Conservation (phyloP, 2,113 vertebrate species). For the Nyctereutes procyonoides region DNA sequence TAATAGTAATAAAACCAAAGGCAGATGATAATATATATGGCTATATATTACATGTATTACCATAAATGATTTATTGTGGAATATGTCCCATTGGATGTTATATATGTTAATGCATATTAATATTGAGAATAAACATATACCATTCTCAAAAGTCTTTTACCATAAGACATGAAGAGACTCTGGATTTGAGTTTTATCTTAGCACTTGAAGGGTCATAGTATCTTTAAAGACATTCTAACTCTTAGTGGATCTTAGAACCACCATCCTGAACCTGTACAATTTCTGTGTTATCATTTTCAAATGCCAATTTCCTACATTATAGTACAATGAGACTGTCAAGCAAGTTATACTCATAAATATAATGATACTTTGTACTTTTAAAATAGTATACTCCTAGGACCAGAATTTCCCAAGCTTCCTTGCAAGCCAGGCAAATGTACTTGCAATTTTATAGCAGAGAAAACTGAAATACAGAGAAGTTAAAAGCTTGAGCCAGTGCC, state of each 20-base stretch:
- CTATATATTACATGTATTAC: not conserved
- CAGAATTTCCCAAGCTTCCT: conserved; percentile 26
- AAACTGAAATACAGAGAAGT: not conserved
- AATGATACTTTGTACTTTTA: not conserved
- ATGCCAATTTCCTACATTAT: not conserved
- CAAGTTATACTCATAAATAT: conserved; percentile 15
- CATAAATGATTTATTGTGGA: not conserved
- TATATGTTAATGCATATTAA: not conserved
- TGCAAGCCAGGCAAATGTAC: not conserved
- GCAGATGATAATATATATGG: not conserved
- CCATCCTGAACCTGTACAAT: not conserved
- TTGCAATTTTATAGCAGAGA: not conserved
- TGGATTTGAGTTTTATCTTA: conserved; percentile 22
- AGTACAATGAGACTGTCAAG: not conserved
- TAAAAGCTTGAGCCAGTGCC: not conserved
- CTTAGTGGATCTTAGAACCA: not conserved
- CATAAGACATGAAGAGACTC: not conserved
- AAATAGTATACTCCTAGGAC: not conserved
- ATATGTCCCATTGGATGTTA: not conserved
- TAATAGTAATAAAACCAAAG: not conserved
- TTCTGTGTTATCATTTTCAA: conserved; percentile 41
- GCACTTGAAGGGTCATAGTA: not conserved
- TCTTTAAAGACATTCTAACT: not conserved
- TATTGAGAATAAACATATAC: not conserved
- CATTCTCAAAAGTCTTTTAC: not conserved